phyloP scores from a whole-genome alignment of 2,797 vertebrate genomes.

The Yasuhikotakia modesta region DNA sequence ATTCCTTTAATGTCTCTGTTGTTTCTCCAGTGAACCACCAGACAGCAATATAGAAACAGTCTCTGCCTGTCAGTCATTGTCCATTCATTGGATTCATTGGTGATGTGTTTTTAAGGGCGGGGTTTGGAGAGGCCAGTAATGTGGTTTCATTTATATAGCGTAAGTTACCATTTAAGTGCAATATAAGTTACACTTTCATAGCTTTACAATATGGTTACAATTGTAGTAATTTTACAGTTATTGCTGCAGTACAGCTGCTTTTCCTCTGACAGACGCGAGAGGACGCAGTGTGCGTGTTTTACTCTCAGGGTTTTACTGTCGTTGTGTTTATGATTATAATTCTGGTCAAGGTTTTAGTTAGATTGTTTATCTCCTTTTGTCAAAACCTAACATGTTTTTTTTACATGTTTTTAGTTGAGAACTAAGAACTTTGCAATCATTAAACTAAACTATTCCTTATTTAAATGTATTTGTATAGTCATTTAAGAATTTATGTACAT shows the following conservation, averaged over 20 bases:
- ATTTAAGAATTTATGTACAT: background rate
- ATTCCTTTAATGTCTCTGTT: too few relatives aligned
- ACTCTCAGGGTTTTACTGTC: background rate
- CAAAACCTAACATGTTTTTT: constrained; percentile 84
- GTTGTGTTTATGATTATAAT: background rate
- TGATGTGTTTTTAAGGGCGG: background rate
- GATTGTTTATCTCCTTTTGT: constrained; percentile 77
- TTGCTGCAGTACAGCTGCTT: background rate
- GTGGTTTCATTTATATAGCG: too few relatives aligned
- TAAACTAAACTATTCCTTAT: too few relatives aligned
- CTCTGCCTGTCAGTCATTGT: background rate
- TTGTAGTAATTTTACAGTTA: too few relatives aligned
- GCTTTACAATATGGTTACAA: too few relatives aligned
- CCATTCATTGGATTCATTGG: background rate
- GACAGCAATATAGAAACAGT: too few relatives aligned
- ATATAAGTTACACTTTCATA: too few relatives aligned
- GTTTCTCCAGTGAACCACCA: too few relatives aligned
- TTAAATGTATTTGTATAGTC: too few relatives aligned
- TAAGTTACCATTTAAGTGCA: too few relatives aligned
- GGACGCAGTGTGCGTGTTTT: background rate
- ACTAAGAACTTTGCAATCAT: too few relatives aligned
- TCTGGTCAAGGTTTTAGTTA: background rate
- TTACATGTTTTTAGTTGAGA: too few relatives aligned
- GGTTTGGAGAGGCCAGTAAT: background rate
- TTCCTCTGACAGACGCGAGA: constrained; percentile 34